Conservation (phyloP, 2,113 vertebrate species). For the Pleuronectes platessa region DNA sequence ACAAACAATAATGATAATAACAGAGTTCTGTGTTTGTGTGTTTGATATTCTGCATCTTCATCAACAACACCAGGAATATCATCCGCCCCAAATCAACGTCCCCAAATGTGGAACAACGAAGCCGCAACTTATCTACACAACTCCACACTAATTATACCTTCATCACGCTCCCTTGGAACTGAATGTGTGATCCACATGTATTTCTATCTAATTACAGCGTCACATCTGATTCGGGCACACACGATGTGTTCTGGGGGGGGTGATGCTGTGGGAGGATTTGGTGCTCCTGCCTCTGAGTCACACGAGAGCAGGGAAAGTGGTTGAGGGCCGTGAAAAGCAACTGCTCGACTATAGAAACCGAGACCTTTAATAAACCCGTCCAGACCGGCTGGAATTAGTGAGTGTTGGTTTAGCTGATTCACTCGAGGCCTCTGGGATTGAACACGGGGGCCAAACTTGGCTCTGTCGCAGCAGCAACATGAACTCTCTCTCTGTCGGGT, state of each 20-base stretch:
- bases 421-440: slow-evolving; percentile 52
- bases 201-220: slow-evolving; percentile 66
- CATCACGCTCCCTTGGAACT: slow-evolving; percentile 25
- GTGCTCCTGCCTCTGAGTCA: slow-evolving; percentile 61
- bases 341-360: slow-evolving; percentile 44
- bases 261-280: slow-evolving; percentile 53
- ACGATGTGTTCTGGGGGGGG: slow-evolving; percentile 19
- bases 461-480: slow-evolving; percentile 60
- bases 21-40: no score
- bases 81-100: slow-evolving; percentile 5
- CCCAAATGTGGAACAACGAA: slow-evolving; percentile 7
- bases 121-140: slow-evolving; percentile 13
- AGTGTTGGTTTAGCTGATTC: slow-evolving; percentile 80
- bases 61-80: background rate
- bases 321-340: slow-evolving; percentile 50
- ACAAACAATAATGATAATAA: background rate
- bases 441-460: slow-evolving; percentile 76
- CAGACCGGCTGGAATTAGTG: slow-evolving; percentile 66
- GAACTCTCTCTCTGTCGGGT: slow-evolving; percentile 60
- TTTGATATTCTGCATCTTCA: background rate
- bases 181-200: slow-evolving; percentile 55
- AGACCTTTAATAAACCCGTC: slow-evolving; percentile 73
- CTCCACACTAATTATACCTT: slow-evolving; percentile 55
- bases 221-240: slow-evolving; percentile 30
- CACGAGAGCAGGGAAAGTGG: slow-evolving; percentile 59